A percentile compares a stretch with the other conserved stretches of the same genome.
phyloP scores from a whole-genome alignment of 2,113 vertebrate genomes.

The Cyphotilapia sp. region DNA sequence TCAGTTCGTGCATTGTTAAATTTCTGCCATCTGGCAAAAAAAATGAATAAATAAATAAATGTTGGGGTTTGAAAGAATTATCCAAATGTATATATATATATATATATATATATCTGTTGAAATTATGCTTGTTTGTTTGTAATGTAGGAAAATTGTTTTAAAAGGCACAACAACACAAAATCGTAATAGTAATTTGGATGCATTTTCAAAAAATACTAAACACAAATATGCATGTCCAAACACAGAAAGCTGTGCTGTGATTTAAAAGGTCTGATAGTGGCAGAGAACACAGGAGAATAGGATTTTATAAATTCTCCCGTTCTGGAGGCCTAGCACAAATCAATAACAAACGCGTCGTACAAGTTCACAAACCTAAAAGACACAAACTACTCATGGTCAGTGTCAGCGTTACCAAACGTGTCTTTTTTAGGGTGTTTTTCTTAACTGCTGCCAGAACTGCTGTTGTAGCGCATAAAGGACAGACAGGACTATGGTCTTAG shows the following conservation, averaged over 20 bases:
- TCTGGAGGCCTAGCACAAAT: constrained; percentile 42
- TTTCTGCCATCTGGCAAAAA: constrained; percentile 42
- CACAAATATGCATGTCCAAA: neutral
- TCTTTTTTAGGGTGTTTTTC: constrained; percentile 44
- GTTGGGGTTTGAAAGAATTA: neutral
- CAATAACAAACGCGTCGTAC: constrained; percentile 43
- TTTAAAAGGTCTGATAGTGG: neutral
- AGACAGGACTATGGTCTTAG: constrained; percentile 8
- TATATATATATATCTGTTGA: neutral
- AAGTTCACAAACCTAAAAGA: constrained; percentile 32
- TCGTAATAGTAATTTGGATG: neutral
- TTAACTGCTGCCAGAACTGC: constrained; percentile 31
- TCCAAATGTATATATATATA: neutral
- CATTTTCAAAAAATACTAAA: neutral
- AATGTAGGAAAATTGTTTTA: neutral
- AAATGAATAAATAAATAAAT: neutral
- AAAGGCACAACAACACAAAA: neutral
- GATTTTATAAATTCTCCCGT: constrained; percentile 32
- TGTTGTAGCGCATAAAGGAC: constrained; percentile 30
- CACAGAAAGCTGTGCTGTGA: neutral
- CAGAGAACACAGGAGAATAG: neutral
- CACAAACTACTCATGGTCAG: constrained; percentile 36
- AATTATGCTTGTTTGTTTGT: neutral
- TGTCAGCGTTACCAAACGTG: constrained; percentile 3
- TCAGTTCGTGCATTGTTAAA: neutral